These are phyloP conservation scores for Spodoptera picta DNA, from an alignment of 2,888 invertebrate genomes.

Conservation along the genomic window DNA sequence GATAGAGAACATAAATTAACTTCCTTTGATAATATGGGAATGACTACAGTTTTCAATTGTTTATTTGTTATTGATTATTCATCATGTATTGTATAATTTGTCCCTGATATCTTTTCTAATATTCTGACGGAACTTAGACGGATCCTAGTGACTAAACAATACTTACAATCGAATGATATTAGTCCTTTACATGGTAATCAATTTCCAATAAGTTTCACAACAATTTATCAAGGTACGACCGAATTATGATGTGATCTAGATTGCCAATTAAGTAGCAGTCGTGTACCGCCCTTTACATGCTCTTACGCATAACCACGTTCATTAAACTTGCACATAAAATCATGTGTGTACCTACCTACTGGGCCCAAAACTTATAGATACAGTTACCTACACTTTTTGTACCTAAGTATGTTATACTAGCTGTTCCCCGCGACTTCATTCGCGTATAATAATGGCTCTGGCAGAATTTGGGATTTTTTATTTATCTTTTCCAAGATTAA, in stretches of 20 bases:
- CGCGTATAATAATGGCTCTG: no score
- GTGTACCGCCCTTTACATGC: conserved; percentile 24
- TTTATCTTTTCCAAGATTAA: background rate
- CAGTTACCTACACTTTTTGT: conserved; percentile 8
- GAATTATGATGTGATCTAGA: conserved; percentile 14
- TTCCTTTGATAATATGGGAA: no score
- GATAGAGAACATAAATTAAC: no score
- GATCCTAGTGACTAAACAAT: conserved; percentile 29
- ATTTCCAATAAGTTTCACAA: conserved; percentile 12
- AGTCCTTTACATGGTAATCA: conserved; percentile 26
- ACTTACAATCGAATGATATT: conserved; percentile 16
- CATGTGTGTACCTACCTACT: background rate
- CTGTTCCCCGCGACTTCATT: no score
- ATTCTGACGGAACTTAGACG: background rate
- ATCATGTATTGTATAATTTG: background rate
- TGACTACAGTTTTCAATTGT: no score
- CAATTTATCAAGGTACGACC: conserved; percentile 4
- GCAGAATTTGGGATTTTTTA: background rate
- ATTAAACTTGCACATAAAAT: conserved; percentile 6
- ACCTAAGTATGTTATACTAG: background rate
- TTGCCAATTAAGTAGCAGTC: conserved; percentile 23
- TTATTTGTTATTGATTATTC: no score
- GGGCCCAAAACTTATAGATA: conserved; percentile 4
- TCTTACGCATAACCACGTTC: background rate
- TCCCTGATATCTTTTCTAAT: background rate